A percentile compares a stretch with the other conserved stretches of the same genome.
phyloP scores from a whole-genome alignment of 2,797 vertebrate species.

The Hippocampus kuda region DNA sequence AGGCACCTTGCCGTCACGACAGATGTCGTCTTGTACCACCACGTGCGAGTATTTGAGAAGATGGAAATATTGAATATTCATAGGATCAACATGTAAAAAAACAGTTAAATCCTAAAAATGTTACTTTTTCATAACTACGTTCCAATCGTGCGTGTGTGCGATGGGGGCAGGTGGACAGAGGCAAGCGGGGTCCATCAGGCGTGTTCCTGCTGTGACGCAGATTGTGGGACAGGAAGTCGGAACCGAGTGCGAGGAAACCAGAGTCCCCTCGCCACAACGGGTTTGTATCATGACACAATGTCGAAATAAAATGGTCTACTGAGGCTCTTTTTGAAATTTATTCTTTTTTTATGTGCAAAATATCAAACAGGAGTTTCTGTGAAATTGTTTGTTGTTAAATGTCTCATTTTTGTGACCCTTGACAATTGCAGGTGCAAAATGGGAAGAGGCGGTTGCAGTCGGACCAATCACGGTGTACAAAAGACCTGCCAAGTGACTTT shows the following conservation, averaged over 20 bases:
- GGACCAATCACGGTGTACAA: conserved; percentile 42
- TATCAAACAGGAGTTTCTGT: background rate
- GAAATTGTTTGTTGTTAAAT: background rate
- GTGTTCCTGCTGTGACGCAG: conserved; percentile 51
- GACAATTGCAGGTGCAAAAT: conserved; percentile 22
- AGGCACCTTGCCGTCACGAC: too few species aligned
- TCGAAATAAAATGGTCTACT: background rate
- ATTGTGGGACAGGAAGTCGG: conserved; percentile 27
- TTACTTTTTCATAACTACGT: too few species aligned
- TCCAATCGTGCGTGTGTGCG: background rate
- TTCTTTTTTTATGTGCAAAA: background rate
- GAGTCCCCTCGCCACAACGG: background rate
- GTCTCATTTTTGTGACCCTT: background rate
- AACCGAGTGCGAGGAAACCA: conserved; percentile 1
- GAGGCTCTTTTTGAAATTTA: background rate
- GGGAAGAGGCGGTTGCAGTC: conserved; percentile 27
- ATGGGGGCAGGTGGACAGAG: conserved; percentile 50
- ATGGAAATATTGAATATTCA: too few species aligned
- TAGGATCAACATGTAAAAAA: too few species aligned
- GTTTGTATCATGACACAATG: background rate
- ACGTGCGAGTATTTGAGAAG: too few species aligned
- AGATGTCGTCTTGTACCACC: too few species aligned
- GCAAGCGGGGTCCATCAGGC: conserved; percentile 30
- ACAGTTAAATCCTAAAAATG: too few species aligned
- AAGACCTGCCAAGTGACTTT: background rate